phyloP scores from a whole-genome alignment of 2,113 vertebrate species.

The Eulemur macaco region DNA sequence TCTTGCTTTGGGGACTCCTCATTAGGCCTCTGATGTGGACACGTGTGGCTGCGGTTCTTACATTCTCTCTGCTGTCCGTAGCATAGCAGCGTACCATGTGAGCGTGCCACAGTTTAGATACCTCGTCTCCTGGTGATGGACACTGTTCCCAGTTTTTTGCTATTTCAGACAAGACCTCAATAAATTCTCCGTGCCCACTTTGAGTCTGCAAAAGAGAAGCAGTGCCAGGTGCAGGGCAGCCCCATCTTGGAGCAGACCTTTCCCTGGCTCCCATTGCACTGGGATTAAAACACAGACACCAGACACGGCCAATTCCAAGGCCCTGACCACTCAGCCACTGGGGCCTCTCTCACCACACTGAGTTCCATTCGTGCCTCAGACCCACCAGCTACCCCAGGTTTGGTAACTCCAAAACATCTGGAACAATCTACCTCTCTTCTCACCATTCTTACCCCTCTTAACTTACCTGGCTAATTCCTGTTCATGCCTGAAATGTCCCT shows the following conservation, averaged over 20 bases:
- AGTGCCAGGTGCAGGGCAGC: background rate
- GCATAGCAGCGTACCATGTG: background rate
- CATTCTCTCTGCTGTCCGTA: accelerated
- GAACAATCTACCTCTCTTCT: background rate
- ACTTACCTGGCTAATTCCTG: background rate
- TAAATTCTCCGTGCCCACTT: background rate
- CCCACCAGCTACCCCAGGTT: background rate
- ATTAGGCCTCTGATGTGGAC: accelerated
- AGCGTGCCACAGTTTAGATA: background rate
- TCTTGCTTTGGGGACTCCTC: background rate
- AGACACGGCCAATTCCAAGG: background rate
- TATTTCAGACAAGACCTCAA: background rate
- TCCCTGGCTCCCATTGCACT: background rate
- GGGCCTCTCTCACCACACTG: background rate
- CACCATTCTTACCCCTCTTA: background rate
- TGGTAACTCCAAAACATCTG: background rate
- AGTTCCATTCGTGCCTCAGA: background rate
- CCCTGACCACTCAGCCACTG: background rate
- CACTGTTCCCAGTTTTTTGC: background rate
- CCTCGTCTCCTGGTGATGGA: background rate
- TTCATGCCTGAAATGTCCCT: background rate
- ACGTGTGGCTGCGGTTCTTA: background rate
- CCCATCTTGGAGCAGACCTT: background rate
- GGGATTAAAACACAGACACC: background rate
- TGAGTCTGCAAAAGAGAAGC: background rate